phyloP scores from a whole-genome alignment of 2,113 vertebrate species.

The Saguinus midas region DNA sequence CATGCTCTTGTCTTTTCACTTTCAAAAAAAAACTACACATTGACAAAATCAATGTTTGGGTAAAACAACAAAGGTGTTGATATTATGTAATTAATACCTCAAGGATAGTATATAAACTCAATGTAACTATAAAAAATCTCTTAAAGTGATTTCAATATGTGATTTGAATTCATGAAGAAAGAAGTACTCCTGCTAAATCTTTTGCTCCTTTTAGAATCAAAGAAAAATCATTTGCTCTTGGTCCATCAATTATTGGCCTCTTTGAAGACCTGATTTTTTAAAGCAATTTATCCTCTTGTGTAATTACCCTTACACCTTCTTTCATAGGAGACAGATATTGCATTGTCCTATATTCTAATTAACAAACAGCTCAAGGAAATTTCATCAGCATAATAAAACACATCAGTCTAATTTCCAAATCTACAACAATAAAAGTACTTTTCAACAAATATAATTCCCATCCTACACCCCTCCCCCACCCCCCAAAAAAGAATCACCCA shows the following conservation, averaged over 20 bases:
- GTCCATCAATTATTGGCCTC: neutral
- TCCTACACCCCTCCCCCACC: neutral
- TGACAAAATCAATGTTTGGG: neutral
- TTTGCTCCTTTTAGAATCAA: neutral
- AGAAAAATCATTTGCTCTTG: constrained; percentile 45
- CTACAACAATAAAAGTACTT: constrained; percentile 58
- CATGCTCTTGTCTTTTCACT: neutral
- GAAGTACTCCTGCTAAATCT: neutral
- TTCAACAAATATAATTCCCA: constrained; percentile 56
- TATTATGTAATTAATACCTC: neutral
- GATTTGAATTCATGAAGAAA: neutral
- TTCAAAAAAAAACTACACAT: neutral
- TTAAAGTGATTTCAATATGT: neutral
- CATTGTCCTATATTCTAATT: constrained; percentile 65
- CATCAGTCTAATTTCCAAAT: constrained; percentile 61
- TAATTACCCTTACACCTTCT: constrained; percentile 52
- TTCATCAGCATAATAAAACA: constrained; percentile 64
- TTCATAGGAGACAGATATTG: constrained; percentile 62
- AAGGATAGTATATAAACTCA: neutral
- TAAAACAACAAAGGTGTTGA: neutral
- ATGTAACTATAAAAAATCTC: neutral
- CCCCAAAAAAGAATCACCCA: constrained; percentile 51
- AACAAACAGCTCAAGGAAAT: constrained; percentile 60
- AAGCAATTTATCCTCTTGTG: constrained; percentile 53
- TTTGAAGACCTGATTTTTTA: constrained; percentile 48